phyloP scores from a whole-genome alignment of 2,888 invertebrate genomes.

The Noctua janthina region DNA sequence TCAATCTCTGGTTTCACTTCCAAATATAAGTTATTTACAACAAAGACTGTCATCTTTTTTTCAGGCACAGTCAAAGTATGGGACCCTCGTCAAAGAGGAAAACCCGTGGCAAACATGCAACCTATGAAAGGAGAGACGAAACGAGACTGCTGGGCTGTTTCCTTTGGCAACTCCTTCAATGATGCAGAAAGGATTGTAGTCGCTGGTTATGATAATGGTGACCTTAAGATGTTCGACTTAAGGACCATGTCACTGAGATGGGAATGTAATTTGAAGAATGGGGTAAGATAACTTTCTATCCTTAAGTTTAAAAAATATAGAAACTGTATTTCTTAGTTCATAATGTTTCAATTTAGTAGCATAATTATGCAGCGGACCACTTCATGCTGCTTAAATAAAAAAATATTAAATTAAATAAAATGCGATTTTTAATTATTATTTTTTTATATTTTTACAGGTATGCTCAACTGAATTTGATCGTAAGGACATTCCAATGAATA shows the following conservation, averaged over 20 bases:
- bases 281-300: slow-evolving; percentile 83
- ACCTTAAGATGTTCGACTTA: slow-evolving; percentile 98
- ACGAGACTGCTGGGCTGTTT: slow-evolving; percentile 98
- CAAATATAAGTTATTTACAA: background rate
- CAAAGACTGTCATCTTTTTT: background rate
- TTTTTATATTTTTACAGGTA: slow-evolving; percentile 83
- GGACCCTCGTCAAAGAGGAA: slow-evolving; percentile 97
- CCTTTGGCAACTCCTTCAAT: slow-evolving; percentile 97
- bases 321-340: too few species aligned
- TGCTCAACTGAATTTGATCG: slow-evolving; percentile 97
- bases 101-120: slow-evolving; percentile 97
- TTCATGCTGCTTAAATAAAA: too few species aligned
- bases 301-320: too few species aligned
- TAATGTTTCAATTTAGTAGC: too few species aligned
- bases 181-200: slow-evolving; percentile 95
- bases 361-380: too few species aligned
- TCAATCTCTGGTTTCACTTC: background rate
- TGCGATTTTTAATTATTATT: too few species aligned
- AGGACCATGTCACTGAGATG: slow-evolving; percentile 95
- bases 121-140: slow-evolving; percentile 92
- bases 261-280: slow-evolving; percentile 98
- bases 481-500: slow-evolving; percentile 98
- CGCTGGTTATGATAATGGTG: slow-evolving; percentile 99
- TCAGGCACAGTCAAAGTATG: slow-evolving; percentile 97
- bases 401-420: too few species aligned